Evolutionary conservation across 2,797 vertebrate species (phyloP).

Genomic region (Artibeus jamaicensis): DNA sequence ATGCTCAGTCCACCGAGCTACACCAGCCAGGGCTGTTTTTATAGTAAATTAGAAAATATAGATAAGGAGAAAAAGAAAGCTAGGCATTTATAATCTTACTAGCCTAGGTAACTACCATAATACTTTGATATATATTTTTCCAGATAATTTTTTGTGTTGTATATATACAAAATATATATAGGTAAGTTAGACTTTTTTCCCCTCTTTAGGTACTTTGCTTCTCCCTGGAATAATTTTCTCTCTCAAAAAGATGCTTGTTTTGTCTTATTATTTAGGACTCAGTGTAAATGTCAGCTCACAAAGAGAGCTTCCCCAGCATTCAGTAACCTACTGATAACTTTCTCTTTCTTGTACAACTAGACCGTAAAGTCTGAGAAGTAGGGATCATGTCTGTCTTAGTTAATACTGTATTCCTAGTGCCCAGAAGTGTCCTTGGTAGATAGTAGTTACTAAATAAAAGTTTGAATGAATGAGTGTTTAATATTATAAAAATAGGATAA

Average conservation of each 20-base stretch:
- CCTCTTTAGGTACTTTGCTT: conserved; percentile 19
- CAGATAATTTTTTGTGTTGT: neutral
- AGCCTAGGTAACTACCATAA: neutral
- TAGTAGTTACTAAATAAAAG: conserved; percentile 21
- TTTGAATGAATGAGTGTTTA: conserved; percentile 10
- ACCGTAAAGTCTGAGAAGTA: neutral
- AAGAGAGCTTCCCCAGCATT: neutral
- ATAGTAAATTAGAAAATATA: conserved; percentile 46
- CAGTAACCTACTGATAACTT: neutral
- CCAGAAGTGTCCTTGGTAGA: neutral
- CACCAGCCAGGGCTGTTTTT: neutral
- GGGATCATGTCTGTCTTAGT: neutral
- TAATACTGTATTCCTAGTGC: neutral
- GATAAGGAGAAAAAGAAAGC: neutral
- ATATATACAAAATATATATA: neutral
- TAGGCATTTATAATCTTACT: conserved; percentile 34
- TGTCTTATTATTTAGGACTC: conserved; percentile 33
- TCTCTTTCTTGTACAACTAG: conserved; percentile 22
- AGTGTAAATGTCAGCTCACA: conserved; percentile 6
- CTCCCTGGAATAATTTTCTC: neutral
- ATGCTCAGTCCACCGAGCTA: too few species aligned
- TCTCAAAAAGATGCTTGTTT: neutral
- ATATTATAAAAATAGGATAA: neutral
- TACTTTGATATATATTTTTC: neutral
- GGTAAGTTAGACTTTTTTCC: neutral